Percentiles rank a stretch among this genome's conserved stretches.
Evolutionary conservation across 2,888 invertebrate species (phyloP).

Genomic region (Sarcophaga subvicina): DNA sequence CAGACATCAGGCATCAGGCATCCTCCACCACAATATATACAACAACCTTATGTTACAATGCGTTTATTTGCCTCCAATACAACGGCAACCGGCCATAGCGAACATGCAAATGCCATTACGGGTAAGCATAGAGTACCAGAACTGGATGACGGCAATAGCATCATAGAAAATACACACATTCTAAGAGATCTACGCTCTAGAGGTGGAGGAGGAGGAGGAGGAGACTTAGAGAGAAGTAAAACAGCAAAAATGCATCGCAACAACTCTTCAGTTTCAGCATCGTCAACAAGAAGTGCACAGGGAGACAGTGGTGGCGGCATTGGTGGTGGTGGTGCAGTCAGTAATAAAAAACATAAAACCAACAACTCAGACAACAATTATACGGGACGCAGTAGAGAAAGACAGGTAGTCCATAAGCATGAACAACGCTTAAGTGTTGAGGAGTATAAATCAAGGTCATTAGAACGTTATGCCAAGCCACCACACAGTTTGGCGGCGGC

Average conservation of each 20-base stretch:
- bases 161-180: conserved; percentile 67
- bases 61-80: conserved; percentile 62
- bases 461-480: conserved; percentile 78
- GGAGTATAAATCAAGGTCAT: conserved; percentile 78
- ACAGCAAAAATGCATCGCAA: conserved; percentile 49
- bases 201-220: neutral
- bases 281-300: conserved; percentile 18
- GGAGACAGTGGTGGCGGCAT: conserved; percentile 29
- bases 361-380: conserved; percentile 49
- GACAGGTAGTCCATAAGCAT: conserved; percentile 39
- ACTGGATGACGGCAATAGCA: conserved; percentile 44
- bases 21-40: conserved; percentile 7
- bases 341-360: conserved; percentile 62
- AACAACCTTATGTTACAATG: conserved; percentile 60
- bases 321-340: conserved; percentile 33
- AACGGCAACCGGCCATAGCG: conserved; percentile 55
- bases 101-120: conserved; percentile 66
- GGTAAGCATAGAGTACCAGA: conserved; percentile 51
- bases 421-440: conserved; percentile 32
- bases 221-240: neutral
- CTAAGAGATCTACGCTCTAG: conserved; percentile 35
- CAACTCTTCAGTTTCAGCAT: conserved; percentile 14
- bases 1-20: conserved; percentile 1
- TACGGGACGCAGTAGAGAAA: conserved; percentile 22
- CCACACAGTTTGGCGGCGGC: conserved; percentile 71